Percentiles rank a stretch among this genome's conserved stretches.
Conservation (phyloP, 2,888 invertebrate genomes). For the Tipula helvola region DNA sequence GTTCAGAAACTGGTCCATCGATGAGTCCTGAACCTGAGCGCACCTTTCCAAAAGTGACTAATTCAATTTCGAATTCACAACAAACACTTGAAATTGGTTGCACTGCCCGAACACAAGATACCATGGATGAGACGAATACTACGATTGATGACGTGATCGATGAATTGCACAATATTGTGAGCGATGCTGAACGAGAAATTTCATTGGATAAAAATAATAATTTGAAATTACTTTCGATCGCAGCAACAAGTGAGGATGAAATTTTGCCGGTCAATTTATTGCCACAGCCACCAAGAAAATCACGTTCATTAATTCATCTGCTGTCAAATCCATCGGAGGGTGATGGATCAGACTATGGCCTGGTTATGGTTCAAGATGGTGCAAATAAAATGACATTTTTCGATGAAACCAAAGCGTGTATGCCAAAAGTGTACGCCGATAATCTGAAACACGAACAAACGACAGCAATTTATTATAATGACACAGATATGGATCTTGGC, state of each 20-base stretch:
- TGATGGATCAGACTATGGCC: constrained; percentile 32
- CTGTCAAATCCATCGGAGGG: constrained; percentile 48
- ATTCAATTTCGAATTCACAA: constrained; percentile 12
- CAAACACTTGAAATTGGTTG: background rate
- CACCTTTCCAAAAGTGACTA: constrained; percentile 27
- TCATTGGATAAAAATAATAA: constrained; percentile 28
- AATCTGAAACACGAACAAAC: background rate
- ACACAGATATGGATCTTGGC: constrained; percentile 14
- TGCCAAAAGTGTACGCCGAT: constrained; percentile 14
- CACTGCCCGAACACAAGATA: background rate
- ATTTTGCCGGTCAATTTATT: constrained; percentile 66
- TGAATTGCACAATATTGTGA: constrained; percentile 71
- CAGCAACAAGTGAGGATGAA: constrained; percentile 41
- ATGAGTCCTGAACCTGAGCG: constrained; percentile 53
- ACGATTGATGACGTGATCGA: constrained; percentile 82
- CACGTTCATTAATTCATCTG: constrained; percentile 57
- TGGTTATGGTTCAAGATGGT: constrained; percentile 39
- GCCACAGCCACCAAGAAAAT: constrained; percentile 68
- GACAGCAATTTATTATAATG: background rate
- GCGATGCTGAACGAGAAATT: constrained; percentile 64
- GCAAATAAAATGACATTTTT: constrained; percentile 40
- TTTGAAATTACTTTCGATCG: constrained; percentile 17
- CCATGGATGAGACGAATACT: constrained; percentile 36
- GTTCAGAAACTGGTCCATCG: constrained; percentile 59
- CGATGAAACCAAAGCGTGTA: constrained; percentile 41